phyloP scores from a whole-genome alignment of 2,888 invertebrate genomes.

The Agriopis leucophaearia region DNA sequence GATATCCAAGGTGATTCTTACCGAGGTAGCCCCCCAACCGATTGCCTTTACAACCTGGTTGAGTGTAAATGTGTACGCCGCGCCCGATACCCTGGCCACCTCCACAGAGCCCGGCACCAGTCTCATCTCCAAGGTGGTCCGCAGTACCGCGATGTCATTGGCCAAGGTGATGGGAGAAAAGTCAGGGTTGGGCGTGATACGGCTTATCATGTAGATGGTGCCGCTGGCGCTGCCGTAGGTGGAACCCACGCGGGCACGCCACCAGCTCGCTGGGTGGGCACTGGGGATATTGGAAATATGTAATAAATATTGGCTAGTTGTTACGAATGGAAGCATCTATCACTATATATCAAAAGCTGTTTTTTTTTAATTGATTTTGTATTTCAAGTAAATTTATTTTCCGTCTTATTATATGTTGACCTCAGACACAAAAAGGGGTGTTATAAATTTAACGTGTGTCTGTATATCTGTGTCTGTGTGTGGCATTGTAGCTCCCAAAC shows the following conservation, averaged over 20 bases:
- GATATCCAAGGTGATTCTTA: constrained; percentile 46
- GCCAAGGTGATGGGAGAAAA: constrained; percentile 54
- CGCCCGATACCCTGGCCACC: constrained; percentile 62
- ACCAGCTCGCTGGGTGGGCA: constrained; percentile 54
- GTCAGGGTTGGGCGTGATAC: constrained; percentile 61
- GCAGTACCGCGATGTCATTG: constrained; percentile 67
- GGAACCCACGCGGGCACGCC: constrained; percentile 72
- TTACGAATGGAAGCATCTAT: too few relatives aligned
- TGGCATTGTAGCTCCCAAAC: too few relatives aligned
- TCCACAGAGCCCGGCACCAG: constrained; percentile 55
- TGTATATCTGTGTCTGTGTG: too few relatives aligned
- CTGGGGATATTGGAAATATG: constrained; percentile 46
- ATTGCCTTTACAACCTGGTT: constrained; percentile 64
- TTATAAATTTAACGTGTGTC: too few relatives aligned
- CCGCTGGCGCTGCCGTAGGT: constrained; percentile 60
- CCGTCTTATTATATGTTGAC: too few relatives aligned
- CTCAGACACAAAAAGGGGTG: too few relatives aligned
- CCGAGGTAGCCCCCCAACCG: constrained; percentile 71
- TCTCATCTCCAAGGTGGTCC: constrained; percentile 56
- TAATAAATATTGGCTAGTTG: too few relatives aligned
- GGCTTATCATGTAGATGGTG: constrained; percentile 57
- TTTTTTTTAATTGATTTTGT: too few relatives aligned
- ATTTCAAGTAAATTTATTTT: too few relatives aligned
- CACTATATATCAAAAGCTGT: too few relatives aligned
- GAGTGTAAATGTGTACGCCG: constrained; percentile 52